phyloP scores from a whole-genome alignment of 2,888 invertebrate species.

The Clusia tigrina region DNA sequence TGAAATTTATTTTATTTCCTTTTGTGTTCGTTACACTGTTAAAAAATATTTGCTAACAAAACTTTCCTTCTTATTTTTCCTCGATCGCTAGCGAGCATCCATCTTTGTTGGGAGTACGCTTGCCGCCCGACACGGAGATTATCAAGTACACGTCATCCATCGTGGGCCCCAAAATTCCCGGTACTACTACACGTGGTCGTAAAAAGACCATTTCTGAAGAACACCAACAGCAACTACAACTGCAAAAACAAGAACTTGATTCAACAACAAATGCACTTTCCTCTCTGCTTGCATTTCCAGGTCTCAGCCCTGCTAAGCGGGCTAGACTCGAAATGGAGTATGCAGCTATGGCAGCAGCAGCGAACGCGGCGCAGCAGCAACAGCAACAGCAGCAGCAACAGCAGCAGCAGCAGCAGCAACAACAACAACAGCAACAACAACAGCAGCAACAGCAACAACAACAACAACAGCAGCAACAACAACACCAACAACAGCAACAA shows the following conservation, averaged over 20 bases:
- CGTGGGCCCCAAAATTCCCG: slow-evolving; percentile 85
- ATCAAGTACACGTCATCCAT: slow-evolving; percentile 89
- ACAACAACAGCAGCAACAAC: slow-evolving; percentile 33
- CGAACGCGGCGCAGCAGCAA: slow-evolving; percentile 59
- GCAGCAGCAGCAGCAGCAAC: slow-evolving; percentile 50
- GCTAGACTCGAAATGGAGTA: slow-evolving; percentile 65
- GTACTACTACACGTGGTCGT: slow-evolving; percentile 83
- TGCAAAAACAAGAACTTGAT: slow-evolving; percentile 54
- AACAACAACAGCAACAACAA: slow-evolving; percentile 51
- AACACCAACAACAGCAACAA: slow-evolving; percentile 22
- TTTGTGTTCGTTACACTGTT: slow-evolving; percentile 27
- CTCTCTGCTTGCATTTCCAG: slow-evolving; percentile 67
- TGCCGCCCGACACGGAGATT: slow-evolving; percentile 89
- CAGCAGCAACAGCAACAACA: slow-evolving; percentile 57
- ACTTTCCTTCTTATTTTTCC: slow-evolving; percentile 7
- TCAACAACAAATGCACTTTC: slow-evolving; percentile 58
- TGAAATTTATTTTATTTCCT: slow-evolving; percentile 29
- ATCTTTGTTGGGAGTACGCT: slow-evolving; percentile 81
- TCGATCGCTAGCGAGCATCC: slow-evolving; percentile 74
- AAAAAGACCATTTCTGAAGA: slow-evolving; percentile 89
- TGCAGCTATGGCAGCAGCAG: slow-evolving; percentile 62
- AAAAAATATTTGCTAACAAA: slow-evolving; percentile 11
- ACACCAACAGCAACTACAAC: slow-evolving; percentile 48
- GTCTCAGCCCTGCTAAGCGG: slow-evolving; percentile 64
- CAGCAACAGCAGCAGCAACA: slow-evolving; percentile 41